Evolutionary conservation across 2,888 invertebrate species (phyloP), one percentile per base, ranked within the genome.

Genomic region (Lycaena phlaeas): DNA sequence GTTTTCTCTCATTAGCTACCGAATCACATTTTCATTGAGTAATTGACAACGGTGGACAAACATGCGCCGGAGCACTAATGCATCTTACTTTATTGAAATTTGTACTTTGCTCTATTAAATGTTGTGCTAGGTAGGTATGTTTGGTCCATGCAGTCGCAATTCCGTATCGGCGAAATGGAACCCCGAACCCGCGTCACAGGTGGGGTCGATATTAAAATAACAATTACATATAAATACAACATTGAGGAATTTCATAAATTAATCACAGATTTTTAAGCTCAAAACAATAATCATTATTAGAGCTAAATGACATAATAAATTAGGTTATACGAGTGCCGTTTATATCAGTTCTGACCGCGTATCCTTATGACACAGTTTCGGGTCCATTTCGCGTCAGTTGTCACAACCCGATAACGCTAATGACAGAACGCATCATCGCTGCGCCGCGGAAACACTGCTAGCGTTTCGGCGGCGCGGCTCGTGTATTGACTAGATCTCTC

Each of bases 21-120:
- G 76, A 82, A 84, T 84, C 84, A 84, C 84, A 84, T 79, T 82
- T 81, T 81, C 76, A 76, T 74, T 73, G 76, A 79, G 76, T 84
- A 84, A 84, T 84, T 84, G 84, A 84, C 84, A 76, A 82, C 76
- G 78, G 79, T 79, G 82, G 82, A 82, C 84, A 77, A 74, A 75
- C 79, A 73, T 74, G 77, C 74, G 75, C 73, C 77, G 70, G 69
- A 69, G 74, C 78, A 77, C 77, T 74, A 68, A 69, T 72, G 77
- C 77, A 68, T 76, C 63, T 74, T 77, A 78, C 51, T 61, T 69
- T 75, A 74, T 68, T 74, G 75, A 75, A 77, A 78, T 84, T 84
- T 84, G 84, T 84, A 82, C 82, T 84, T 78, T 81, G 64, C 66
- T 75, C 69, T 79, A 74, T 69, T 66, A 59, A 66, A 68, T 60